Percentiles rank a stretch among this genome's conserved stretches.
Conservation (phyloP, 2,113 vertebrate species). For the Catharus fuscescens region DNA sequence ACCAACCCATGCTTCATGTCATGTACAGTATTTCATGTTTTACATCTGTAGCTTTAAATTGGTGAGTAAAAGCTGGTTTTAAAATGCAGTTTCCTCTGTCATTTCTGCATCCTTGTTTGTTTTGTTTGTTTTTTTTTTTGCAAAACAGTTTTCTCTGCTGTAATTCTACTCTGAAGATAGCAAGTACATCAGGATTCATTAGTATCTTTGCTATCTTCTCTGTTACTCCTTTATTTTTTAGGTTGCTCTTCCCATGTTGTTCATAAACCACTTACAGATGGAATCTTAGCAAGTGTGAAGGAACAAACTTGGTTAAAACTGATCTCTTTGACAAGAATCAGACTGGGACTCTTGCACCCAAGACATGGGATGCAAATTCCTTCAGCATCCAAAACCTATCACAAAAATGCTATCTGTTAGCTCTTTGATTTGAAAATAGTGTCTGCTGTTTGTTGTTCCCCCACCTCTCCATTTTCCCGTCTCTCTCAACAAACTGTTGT, state of each 20-base stretch:
- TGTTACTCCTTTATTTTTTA: background rate
- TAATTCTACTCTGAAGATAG: background rate
- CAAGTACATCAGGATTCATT: background rate
- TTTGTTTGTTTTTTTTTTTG: background rate
- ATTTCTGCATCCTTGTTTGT: background rate
- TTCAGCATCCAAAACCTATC: background rate
- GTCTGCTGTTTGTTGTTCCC: background rate
- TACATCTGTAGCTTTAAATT: constrained; percentile 95
- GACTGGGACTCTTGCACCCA: background rate
- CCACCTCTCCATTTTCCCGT: background rate
- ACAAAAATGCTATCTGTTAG: background rate
- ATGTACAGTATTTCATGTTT: constrained; percentile 92
- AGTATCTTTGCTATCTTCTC: background rate
- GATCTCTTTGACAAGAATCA: background rate
- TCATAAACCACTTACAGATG: background rate
- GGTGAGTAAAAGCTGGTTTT: constrained; percentile 78
- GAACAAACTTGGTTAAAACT: background rate
- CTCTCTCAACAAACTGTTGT: background rate
- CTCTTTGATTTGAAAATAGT: background rate
- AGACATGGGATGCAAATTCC: background rate
- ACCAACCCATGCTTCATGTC: constrained; percentile 91
- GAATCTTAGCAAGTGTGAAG: background rate
- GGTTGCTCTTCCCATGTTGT: background rate
- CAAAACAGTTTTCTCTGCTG: background rate
- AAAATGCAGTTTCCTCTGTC: background rate